Evolutionary conservation across 2,797 vertebrate species (phyloP).

Genomic region (Pangasius larnaudii): DNA sequence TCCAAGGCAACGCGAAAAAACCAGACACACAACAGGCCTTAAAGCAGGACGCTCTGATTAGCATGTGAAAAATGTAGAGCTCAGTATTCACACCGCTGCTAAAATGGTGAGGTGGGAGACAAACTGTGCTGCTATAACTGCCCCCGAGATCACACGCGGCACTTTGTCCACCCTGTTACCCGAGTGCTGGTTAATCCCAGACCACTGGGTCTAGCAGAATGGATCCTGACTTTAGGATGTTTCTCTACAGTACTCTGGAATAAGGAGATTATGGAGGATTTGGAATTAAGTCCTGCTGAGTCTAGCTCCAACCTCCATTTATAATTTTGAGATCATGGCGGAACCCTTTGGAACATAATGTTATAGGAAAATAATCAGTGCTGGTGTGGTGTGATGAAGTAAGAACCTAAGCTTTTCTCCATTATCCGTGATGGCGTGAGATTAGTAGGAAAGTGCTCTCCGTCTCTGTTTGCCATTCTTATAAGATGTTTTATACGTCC

Average conservation of each 20-base stretch:
- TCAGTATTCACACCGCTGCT: conserved; percentile 63
- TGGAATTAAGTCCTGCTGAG: background rate
- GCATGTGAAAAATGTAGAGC: conserved; percentile 65
- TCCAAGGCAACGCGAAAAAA: conserved; percentile 75
- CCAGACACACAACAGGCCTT: conserved; percentile 53
- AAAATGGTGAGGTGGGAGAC: conserved; percentile 23
- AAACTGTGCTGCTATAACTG: conserved; percentile 17
- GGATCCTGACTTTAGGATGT: background rate
- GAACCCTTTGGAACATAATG: background rate
- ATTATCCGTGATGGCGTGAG: background rate
- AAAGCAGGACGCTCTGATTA: conserved; percentile 75
- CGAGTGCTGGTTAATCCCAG: background rate
- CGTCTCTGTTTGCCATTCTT: background rate
- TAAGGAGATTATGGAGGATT: background rate
- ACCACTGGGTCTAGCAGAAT: background rate
- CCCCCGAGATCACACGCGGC: background rate
- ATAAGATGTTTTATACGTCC: background rate
- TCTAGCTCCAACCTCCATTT: background rate
- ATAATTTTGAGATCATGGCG: background rate
- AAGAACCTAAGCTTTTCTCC: background rate
- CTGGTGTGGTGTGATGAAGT: background rate
- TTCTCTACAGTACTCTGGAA: background rate
- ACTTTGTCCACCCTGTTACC: background rate
- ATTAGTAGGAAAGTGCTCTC: background rate
- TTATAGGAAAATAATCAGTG: background rate